These are phyloP conservation scores for Polydrusus tereticollis DNA, from an alignment of 2,888 invertebrate genomes.

Conservation along the genomic window DNA sequence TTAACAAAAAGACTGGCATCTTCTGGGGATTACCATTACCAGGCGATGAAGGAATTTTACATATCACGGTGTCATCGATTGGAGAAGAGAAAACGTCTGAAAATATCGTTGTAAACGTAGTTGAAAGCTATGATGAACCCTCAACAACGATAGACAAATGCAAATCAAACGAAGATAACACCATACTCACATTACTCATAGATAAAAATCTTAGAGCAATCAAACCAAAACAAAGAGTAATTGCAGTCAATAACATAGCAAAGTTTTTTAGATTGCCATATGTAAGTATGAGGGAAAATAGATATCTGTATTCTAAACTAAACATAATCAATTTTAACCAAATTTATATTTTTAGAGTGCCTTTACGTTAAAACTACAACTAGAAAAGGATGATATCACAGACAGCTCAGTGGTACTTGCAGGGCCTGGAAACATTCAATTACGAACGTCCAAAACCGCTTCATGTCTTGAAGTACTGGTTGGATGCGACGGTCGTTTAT, in stretches of 20 bases:
- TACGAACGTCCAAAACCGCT: constrained; percentile 65
- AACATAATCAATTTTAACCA: not conserved
- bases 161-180: constrained; percentile 61
- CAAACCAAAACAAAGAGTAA: constrained; percentile 74
- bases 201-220: constrained; percentile 77
- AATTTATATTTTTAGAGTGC: constrained; percentile 66
- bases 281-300: constrained; percentile 67
- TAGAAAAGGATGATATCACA: constrained; percentile 64
- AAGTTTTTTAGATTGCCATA: constrained; percentile 77
- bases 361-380: constrained; percentile 69
- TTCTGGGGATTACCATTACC: constrained; percentile 81
- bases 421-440: constrained; percentile 69
- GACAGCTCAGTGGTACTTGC: constrained; percentile 69
- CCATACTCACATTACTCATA: constrained; percentile 76
- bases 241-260: constrained; percentile 79
- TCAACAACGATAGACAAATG: constrained; percentile 56
- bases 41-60: constrained; percentile 77
- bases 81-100: constrained; percentile 70
- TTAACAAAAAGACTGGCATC: constrained; percentile 77
- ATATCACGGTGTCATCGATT: constrained; percentile 74
- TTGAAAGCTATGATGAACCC: constrained; percentile 71
- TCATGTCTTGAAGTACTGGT: constrained; percentile 73
- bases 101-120: constrained; percentile 70
- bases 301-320: not conserved
- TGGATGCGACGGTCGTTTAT: constrained; percentile 81